Percentiles rank a stretch among this genome's conserved stretches.
Evolutionary conservation across 2,797 vertebrate species (phyloP).

Genomic region (Ctenopoma multispine): DNA sequence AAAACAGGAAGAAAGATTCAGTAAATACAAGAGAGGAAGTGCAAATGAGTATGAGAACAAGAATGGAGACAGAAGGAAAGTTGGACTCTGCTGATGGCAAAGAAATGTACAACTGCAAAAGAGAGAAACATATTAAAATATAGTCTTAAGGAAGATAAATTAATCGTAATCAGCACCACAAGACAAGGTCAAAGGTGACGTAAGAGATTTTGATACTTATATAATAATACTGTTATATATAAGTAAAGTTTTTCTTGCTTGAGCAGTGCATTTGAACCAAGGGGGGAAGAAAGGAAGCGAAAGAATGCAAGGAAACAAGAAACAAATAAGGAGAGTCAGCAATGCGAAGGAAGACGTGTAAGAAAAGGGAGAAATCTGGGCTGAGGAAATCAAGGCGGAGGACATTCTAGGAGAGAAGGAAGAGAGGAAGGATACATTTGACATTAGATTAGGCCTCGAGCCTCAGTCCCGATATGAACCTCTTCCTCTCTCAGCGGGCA

Average conservation of each 20-base stretch:
- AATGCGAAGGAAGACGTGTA: slow-evolving; percentile 12
- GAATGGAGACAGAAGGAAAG: slow-evolving; percentile 27
- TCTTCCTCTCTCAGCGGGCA: slow-evolving; percentile 57
- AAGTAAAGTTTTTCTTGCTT: background rate
- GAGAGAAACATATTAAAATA: slow-evolving; percentile 2
- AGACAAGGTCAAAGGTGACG: no score
- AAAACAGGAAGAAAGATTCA: slow-evolving; percentile 49
- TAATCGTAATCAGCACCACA: no score
- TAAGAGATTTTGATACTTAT: no score
- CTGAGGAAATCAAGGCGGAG: slow-evolving; percentile 32
- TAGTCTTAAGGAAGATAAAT: background rate
- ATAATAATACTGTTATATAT: no score
- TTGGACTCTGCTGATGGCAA: slow-evolving; percentile 19
- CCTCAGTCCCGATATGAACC: slow-evolving; percentile 66
- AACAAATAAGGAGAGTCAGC: slow-evolving; percentile 24
- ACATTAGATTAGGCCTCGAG: slow-evolving; percentile 65
- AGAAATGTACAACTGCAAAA: slow-evolving; percentile 43
- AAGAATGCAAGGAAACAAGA: slow-evolving; percentile 10
- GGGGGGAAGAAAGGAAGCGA: slow-evolving; percentile 12
- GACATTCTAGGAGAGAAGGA: slow-evolving; percentile 36
- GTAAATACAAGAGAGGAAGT: slow-evolving; percentile 46
- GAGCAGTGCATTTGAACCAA: background rate
- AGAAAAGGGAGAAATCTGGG: slow-evolving; percentile 15
- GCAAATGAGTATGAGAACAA: slow-evolving; percentile 52
- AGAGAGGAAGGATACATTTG: slow-evolving; percentile 53